A percentile compares a stretch with the other conserved stretches of the same genome.
Conservation (phyloP, 2,797 vertebrate species). For the Pseudocheirus occidentalis region DNA sequence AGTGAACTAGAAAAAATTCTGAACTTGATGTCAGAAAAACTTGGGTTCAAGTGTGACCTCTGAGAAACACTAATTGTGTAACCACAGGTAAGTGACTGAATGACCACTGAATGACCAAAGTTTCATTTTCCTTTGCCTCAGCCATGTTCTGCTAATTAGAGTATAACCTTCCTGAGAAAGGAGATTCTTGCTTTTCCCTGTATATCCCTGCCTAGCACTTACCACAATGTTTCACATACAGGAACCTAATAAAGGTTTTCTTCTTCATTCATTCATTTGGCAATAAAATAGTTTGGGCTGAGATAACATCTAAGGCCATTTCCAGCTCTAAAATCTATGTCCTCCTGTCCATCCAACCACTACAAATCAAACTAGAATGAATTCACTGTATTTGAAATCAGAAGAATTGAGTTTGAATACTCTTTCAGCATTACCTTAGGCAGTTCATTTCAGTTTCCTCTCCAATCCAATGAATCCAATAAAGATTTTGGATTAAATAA, state of each 20-base stretch:
- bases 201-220: not conserved
- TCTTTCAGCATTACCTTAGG: not conserved
- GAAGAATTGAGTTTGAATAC: not conserved
- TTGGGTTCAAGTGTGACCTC: not conserved
- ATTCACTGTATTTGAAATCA: not conserved
- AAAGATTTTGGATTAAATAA: not conserved
- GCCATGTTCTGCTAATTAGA: not conserved
- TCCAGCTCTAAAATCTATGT: not conserved
- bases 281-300: not conserved
- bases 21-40: not conserved
- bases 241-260: not conserved
- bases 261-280: not conserved
- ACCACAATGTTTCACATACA: not conserved
- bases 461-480: not conserved
- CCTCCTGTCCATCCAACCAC: not conserved
- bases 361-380: not conserved
- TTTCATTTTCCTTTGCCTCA: not conserved
- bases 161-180: not conserved
- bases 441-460: not conserved
- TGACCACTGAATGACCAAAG: not conserved
- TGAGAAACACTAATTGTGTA: not conserved
- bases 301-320: not conserved
- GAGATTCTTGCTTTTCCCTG: not conserved
- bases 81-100: not conserved
- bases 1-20: not conserved